These are phyloP conservation scores for Cheirogaleus medius DNA, from an alignment of 2,113 vertebrate species.

Conservation along the genomic window DNA sequence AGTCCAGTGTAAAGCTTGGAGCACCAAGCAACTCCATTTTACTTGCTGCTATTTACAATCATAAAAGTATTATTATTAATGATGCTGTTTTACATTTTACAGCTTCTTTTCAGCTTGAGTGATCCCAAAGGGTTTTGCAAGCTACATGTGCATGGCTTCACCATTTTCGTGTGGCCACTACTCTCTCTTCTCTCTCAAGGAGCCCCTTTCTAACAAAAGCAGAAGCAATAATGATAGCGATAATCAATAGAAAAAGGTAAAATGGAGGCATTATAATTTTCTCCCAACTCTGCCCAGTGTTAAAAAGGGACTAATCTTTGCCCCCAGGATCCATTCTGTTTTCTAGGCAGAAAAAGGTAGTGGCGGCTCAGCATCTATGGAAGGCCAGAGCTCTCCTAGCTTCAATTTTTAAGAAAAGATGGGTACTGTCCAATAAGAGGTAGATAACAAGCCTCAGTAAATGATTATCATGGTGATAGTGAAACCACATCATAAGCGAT, in stretches of 20 bases:
- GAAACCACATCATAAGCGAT: neutral
- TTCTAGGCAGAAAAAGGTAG: constrained; percentile 68
- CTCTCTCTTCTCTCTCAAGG: neutral
- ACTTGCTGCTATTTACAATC: constrained; percentile 52
- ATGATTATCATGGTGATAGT: neutral
- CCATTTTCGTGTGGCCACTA: neutral
- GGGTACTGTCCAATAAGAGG: neutral
- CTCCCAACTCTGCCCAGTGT: constrained; percentile 40
- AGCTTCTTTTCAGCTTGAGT: constrained; percentile 23
- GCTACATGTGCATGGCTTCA: neutral
- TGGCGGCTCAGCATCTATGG: neutral
- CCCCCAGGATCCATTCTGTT: constrained; percentile 69
- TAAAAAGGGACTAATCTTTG: constrained; percentile 68
- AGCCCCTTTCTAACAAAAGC: constrained; percentile 17
- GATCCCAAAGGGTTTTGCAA: constrained; percentile 25
- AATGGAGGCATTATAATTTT: constrained; percentile 13
- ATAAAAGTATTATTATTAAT: constrained; percentile 63
- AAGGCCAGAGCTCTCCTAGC: neutral
- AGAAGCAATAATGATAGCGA: constrained; percentile 34
- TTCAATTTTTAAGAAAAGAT: neutral
- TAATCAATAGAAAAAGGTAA: constrained; percentile 55
- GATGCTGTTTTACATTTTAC: constrained; percentile 63
- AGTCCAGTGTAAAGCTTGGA: neutral
- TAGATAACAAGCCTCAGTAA: constrained; percentile 7
- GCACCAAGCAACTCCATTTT: constrained; percentile 4